Percentiles rank a stretch among this genome's conserved stretches.
Conservation (phyloP, 92 coral and sea anemone genomes). For the Pocillopora meandrina region DNA sequence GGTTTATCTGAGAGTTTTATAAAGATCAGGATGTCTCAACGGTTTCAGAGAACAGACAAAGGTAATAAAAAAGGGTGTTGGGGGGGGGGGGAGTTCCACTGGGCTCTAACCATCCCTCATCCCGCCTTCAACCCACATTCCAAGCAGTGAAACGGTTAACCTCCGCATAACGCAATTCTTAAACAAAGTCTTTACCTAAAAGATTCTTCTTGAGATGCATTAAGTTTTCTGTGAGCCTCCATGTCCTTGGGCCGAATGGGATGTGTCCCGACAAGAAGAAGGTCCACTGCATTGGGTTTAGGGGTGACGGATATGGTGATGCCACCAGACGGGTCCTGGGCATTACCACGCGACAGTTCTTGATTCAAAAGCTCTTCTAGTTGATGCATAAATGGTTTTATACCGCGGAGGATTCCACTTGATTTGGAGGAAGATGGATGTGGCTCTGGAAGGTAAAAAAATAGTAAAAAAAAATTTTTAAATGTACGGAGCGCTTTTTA, state of each 20-base stretch:
- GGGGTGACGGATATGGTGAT: slow-evolving; percentile 34
- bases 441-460: not conserved
- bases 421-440: not conserved
- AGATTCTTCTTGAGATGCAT: slow-evolving; percentile 54
- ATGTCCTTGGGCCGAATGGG: slow-evolving; percentile 67
- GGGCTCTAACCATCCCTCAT: too few relatives aligned
- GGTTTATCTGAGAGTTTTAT: too few relatives aligned
- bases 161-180: not conserved
- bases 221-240: slow-evolving; percentile 52
- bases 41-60: too few relatives aligned
- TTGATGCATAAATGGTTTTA: slow-evolving; percentile 56
- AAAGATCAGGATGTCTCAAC: too few relatives aligned
- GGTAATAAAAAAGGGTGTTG: too few relatives aligned
- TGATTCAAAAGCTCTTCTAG: slow-evolving; percentile 44
- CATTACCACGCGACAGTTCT: slow-evolving; percentile 31
- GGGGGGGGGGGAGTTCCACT: too few relatives aligned
- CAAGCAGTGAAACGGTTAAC: not conserved
- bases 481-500: not conserved
- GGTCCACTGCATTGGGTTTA: slow-evolving; percentile 58
- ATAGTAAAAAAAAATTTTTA: not conserved
- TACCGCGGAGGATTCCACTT: slow-evolving; percentile 53
- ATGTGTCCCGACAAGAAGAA: slow-evolving; percentile 60
- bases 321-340: slow-evolving; percentile 22
- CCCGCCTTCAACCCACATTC: too few relatives aligned
- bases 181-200: slow-evolving; percentile 20